Percentiles rank a stretch among this genome's conserved stretches.
phyloP scores from a whole-genome alignment of 2,797 vertebrate species.

The Huso huso region DNA sequence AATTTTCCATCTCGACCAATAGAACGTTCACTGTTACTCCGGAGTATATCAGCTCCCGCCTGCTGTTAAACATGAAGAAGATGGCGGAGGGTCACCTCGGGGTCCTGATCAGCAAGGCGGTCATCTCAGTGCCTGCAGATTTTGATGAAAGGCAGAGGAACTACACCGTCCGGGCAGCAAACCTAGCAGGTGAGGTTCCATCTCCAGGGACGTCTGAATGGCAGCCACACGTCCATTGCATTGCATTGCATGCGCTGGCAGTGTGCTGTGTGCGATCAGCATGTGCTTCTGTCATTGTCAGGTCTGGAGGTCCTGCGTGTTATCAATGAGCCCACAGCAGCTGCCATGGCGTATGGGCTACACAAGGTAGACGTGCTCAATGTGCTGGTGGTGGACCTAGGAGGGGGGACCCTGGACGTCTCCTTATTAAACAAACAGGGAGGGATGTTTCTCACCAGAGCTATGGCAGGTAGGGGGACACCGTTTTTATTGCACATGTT shows the following conservation, averaged over 20 bases:
- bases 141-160: conserved; percentile 91
- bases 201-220: background rate
- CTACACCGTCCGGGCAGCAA: conserved; percentile 81
- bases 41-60: conserved; percentile 76
- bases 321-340: conserved; percentile 93
- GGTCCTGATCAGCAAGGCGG: conserved; percentile 66
- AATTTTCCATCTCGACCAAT: conserved; percentile 78
- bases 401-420: conserved; percentile 92
- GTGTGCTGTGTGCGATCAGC: background rate
- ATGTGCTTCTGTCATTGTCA: conserved; percentile 33
- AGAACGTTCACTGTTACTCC: conserved; percentile 71
- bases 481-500: too few species aligned
- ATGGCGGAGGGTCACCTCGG: conserved; percentile 83
- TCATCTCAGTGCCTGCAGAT: conserved; percentile 94
- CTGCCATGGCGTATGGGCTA: conserved; percentile 94
- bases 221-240: background rate
- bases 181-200: conserved; percentile 73
- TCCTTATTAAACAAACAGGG: conserved; percentile 94
- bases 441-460: conserved; percentile 93
- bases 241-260: background rate
- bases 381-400: conserved; percentile 92
- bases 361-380: conserved; percentile 89
- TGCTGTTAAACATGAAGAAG: conserved; percentile 76
- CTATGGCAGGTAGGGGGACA: conserved; percentile 75
- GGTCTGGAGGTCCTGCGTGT: conserved; percentile 83